Conservation (phyloP, 2,113 vertebrate genomes). For the Carassius gibelio region DNA sequence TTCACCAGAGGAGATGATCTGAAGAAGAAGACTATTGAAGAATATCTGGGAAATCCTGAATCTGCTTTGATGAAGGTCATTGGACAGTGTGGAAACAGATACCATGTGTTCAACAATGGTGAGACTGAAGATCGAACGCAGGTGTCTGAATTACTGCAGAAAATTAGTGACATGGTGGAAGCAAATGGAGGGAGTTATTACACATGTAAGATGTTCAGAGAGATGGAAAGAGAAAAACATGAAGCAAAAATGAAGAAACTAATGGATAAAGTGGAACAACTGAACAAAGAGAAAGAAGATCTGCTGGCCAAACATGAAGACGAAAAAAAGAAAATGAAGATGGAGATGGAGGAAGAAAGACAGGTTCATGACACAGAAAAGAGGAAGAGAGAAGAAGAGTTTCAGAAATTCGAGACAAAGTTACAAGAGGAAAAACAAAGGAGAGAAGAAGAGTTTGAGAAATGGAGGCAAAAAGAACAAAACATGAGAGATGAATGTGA, state of each 20-base stretch:
- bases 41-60: constrained; percentile 35
- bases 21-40: constrained; percentile 44
- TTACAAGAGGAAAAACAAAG: too few relatives aligned
- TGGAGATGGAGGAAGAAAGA: too few relatives aligned
- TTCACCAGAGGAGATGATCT: not conserved
- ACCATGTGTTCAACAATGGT: constrained; percentile 64
- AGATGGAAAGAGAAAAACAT: not conserved
- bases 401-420: too few relatives aligned
- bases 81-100: not conserved
- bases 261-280: not conserved
- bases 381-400: too few relatives aligned
- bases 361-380: too few relatives aligned
- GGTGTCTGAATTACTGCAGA: constrained; percentile 53
- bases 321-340: too few relatives aligned
- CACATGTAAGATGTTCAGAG: constrained; percentile 56
- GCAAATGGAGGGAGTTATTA: constrained; percentile 50
- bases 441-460: too few relatives aligned
- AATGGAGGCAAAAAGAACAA: too few relatives aligned
- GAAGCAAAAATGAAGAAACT: not conserved
- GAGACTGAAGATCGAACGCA: constrained; percentile 52
- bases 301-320: too few relatives aligned
- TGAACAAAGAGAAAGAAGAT: not conserved
- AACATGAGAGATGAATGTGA: too few relatives aligned
- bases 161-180: constrained; percentile 54
- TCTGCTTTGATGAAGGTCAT: constrained; percentile 45